Evolutionary conservation across 2,888 invertebrate species (phyloP).

Genomic region (Oligia latruncula): DNA sequence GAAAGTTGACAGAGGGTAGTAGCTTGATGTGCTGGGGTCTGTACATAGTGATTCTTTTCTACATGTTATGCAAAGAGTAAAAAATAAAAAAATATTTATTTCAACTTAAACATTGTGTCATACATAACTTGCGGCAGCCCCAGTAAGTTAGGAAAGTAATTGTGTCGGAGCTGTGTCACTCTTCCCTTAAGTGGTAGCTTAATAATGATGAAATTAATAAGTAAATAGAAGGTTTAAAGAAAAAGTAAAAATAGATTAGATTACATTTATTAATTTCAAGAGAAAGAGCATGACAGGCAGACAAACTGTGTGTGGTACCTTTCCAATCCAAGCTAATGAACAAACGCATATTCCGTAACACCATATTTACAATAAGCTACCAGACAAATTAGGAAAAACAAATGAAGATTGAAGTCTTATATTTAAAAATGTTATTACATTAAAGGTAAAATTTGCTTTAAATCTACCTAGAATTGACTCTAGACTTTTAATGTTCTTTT

Average conservation of each 20-base stretch:
- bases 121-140: no score
- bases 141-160: not conserved
- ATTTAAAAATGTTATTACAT: not conserved
- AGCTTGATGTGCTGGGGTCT: no score
- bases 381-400: not conserved
- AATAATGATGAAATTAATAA: not conserved
- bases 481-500: no score
- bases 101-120: no score
- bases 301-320: not conserved
- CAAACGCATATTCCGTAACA: not conserved
- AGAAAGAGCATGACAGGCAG: not conserved
- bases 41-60: no score
- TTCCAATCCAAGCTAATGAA: not conserved
- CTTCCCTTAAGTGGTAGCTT: not conserved
- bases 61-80: no score
- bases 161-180: not conserved
- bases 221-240: no score
- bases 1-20: no score
- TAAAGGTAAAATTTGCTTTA: not conserved
- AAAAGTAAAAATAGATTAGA: no score
- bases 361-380: not conserved
- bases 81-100: no score
- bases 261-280: not conserved
- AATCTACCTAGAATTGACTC: not conserved
- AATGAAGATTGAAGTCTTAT: not conserved